Base-by-base conservation (phyloP, 2,113 vertebrate species). In the Buteo buteo region DNA sequence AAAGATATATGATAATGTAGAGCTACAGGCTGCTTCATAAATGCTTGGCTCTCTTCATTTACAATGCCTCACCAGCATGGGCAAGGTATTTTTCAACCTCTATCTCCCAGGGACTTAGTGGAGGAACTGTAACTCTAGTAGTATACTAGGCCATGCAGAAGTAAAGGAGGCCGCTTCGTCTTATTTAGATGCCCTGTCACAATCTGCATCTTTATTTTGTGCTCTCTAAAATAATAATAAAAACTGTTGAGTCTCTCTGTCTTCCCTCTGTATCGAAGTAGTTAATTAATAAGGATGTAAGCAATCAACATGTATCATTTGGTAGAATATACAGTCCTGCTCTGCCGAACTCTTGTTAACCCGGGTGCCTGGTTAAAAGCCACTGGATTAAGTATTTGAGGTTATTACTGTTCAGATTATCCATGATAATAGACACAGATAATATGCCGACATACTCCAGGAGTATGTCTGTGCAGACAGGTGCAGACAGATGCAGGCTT, bases 381-480 rank as follows among this genome's bases (percentile, higher is more conserved):
- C 65, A 26, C 88, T 42, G 69, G 34, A 59, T 67, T 86, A 49
- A 76, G 5, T 34, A 22, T 91, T 65, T 49, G 84, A 71, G 49
- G 21, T 77, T 93, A 29, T 77, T 89, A 44, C 49, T 87, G 36
- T 55, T 92, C 54, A 70, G n/a, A 59, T 96, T 65, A 82, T 55
- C 40, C 38, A 4, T 70, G 69, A n/a, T n/a, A 57, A 76, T 21
- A 49, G 59, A 36, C 42, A 32, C 10, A 52, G 72, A 17, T 52
- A 64, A 64, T 18, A 10, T 15, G 24, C 52, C 4, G 12, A 38
- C 38, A n/a, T 36, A 18, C 47, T 16, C 17, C 84, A 79, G 81
- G 40, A 58, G 12, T 36, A 1, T 31, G 50, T 71, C 64, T 74
- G 83, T 67, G 73, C 80, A 91, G 81, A 9, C 55, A 54, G 50